Evolutionary conservation across 1,140 invertebrate genomes (phyloP), one percentile per base, ranked within the genome.

Genomic region (Phortica variegata): DNA sequence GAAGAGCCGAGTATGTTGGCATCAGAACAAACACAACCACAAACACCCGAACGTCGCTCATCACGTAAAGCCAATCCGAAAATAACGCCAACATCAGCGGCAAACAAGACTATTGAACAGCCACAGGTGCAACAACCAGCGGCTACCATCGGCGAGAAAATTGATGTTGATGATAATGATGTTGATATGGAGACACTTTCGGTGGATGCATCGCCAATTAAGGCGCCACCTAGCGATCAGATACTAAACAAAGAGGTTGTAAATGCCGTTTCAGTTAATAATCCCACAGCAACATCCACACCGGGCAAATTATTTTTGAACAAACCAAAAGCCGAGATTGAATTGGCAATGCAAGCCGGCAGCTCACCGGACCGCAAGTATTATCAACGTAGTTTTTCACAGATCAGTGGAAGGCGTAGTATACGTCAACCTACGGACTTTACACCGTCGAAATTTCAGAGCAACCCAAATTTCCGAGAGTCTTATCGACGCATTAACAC

Each of bases 341-440:
- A 68, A 23, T 42, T 59, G 23, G 55, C 59, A 23, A 33, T 53
- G 3, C 60, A 57, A 45, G 9, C 41, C 2, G 56, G 54, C 9
- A 53, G 32, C 9, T 59, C 62, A 4, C 65, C 61, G 16, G 54
- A 43, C 44, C 16, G 54, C 50, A 36, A 56, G 1, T 29, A 18
- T 42, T 32, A 44, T 18, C 52, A 56, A 1, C 57, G 66, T 29
- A 59, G 42, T 9, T 71, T 61, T 31, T 50, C 58, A n/a, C 58
- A 72, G 37, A 75, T 75, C 5, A 70, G 43, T 16, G 72, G 72
- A 2, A 41, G 72, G 10, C 69, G 68, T 3, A 70, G 68, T 43
- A 70, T 74, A 29, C 60, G 72, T 10, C 55, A 60, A 8, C 5
- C 54, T 2, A 33, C 26, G 4, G 29, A 58, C 0, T 43, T 60